Evolutionary conservation across 2,888 invertebrate genomes (phyloP), one percentile per base, ranked within the genome.

Genomic region (Papilio protenor): DNA sequence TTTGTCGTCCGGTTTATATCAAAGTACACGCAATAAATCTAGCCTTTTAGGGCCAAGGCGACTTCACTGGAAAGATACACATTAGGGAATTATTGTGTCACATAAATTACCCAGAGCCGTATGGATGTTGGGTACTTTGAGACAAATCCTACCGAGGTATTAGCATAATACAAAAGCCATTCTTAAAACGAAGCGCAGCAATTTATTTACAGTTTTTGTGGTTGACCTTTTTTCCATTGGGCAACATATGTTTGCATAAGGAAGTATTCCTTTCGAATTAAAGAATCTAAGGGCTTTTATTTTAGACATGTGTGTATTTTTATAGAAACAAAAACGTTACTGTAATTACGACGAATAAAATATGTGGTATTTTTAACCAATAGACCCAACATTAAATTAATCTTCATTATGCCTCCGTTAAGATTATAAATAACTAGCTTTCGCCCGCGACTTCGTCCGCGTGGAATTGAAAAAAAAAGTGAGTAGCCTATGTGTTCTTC

Each of bases 1-100:
- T 75, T 73, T 78, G 72, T 75, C 40, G 75, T 76, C 57, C 73
- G 69, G 66, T 73, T 78, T 76, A 76, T 72, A 33, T 75, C 49
- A 52, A 75, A 78, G 73, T 73, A 78, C 64, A 75, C 52, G 78
- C 72, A 75, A 78, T 78, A 78, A 78, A 78, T 78, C 73, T 78
- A 76, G 75, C 73, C 57, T 73, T 73, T 69, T 69, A 78, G 73
- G 76, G 33, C 59, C 71, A 78, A 71, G 75, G 76, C 61, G 73
- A 76, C 73, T 78, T 70, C 57, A 45, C 69, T 73, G 75, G 69
- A 73, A 76, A 78, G 78, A 78, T 76, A 73, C 73, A 76, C 78
- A 78, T 75, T 76, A 73, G 73, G 76, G 78, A 78, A 73, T 78
- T 76, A 76, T 76, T 76, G 75, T 76, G 75, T 69, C 76, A 78